These are phyloP conservation scores for Odobenus rosmarus DNA, from an alignment of 2,113 vertebrate genomes.

Conservation along the genomic window DNA sequence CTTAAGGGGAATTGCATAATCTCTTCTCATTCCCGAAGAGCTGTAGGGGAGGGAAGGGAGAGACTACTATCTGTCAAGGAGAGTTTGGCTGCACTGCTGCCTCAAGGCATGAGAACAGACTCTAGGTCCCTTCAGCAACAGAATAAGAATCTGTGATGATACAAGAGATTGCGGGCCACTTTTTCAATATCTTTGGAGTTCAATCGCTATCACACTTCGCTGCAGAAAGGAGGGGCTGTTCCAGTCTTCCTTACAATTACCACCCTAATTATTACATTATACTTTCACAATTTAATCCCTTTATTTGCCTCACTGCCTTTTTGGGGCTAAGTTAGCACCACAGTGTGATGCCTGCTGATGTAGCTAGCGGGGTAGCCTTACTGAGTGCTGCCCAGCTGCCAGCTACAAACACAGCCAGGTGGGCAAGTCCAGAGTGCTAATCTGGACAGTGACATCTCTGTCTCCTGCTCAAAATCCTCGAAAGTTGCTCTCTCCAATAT, in stretches of 20 bases:
- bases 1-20: neutral
- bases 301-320: conserved; percentile 80
- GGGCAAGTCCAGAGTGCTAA: conserved; percentile 83
- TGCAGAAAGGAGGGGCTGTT: conserved; percentile 46
- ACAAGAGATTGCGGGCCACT: neutral
- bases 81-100: neutral
- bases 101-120: neutral
- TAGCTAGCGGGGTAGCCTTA: conserved; percentile 49
- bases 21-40: neutral
- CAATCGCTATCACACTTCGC: neutral
- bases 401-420: conserved; percentile 78
- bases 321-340: conserved; percentile 72
- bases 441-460: conserved; percentile 85
- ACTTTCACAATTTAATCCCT: conserved; percentile 74
- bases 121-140: neutral
- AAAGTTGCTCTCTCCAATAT: conserved; percentile 68
- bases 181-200: neutral
- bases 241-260: conserved; percentile 74
- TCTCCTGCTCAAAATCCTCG: conserved; percentile 76
- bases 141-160: neutral
- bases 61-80: neutral
- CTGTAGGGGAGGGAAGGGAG: neutral
- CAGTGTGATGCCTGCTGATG: conserved; percentile 77
- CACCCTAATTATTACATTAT: conserved; percentile 76
- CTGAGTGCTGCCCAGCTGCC: conserved; percentile 80